Base-by-base conservation (phyloP, 2,113 vertebrate genomes). In the Gavia stellata region DNA sequence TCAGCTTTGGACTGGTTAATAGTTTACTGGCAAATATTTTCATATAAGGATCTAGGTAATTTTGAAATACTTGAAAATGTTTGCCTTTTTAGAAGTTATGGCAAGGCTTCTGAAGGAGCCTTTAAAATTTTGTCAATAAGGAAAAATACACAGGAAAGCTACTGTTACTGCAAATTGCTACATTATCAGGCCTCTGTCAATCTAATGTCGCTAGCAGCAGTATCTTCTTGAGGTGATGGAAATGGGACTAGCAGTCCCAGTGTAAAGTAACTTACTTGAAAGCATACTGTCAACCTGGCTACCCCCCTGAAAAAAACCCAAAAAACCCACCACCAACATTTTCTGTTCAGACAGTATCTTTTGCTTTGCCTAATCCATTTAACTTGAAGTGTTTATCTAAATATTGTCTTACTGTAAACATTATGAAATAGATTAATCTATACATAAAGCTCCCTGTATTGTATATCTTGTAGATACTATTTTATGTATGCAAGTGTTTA, bases 381-480 rank as follows among this genome's bases (percentile, higher is more conserved):
- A 94, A 94, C 81, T 93, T 93, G 84, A 97, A 93, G 94, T 91
- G 86, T 77, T 81, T 74, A 81, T 65, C 81, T 67, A 59, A 86
- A 45, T 95, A 77, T 62, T 88, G 68, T 91, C 82, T 86, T 82
- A 81, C 58, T 84, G 53, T 94, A 91, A 94, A 61, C 62, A 36
- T 68, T 79, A 88, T 47, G 40, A 71, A 74, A 84, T 70, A 93
- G 71, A 78, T 67, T 70, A 62, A 66, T 78, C 74, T 90, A 75
- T 85, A 92, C 78, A 58, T 77, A 50, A 88, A 94, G 56, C 15
- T 84, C 47, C 25, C 7, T 53, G 62, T 84, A 67, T 73, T 93
- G 19, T 95, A 63, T 79, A 80, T 92, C 34, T 80, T 87, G 91
- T 95, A 94, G 65, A 87, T 93, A 68, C 1, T 65, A 34, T 79